phyloP scores from a whole-genome alignment of 2,888 invertebrate species.

The Xylota segnis region DNA sequence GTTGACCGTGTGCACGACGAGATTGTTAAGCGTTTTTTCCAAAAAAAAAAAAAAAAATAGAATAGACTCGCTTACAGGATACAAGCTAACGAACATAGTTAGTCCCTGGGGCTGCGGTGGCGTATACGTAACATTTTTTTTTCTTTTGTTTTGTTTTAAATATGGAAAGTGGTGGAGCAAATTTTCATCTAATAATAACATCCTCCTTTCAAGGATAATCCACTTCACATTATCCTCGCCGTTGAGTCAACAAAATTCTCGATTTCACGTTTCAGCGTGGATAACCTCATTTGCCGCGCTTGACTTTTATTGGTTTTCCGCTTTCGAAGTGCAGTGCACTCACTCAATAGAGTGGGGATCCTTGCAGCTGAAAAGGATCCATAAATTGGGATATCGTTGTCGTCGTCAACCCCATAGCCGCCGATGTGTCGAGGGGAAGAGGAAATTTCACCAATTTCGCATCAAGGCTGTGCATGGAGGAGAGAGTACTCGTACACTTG shows the following conservation, averaged over 20 bases:
- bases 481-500: not conserved
- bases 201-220: not conserved
- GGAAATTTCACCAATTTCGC: slow-evolving; percentile 30
- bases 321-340: slow-evolving; percentile 40
- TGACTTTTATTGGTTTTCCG: slow-evolving; percentile 52
- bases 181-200: not conserved
- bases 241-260: not conserved
- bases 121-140: not conserved
- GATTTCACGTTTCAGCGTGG: slow-evolving; percentile 43
- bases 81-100: not conserved
- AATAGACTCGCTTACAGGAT: not conserved
- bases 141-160: not conserved
- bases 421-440: slow-evolving; percentile 11
- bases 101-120: not conserved
- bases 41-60: not conserved
- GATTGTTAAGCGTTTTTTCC: not conserved
- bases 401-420: slow-evolving; percentile 25
- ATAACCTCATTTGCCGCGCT: slow-evolving; percentile 43
- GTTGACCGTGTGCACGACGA: not conserved
- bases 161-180: not conserved
- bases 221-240: not conserved
- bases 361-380: slow-evolving; percentile 13
- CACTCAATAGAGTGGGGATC: slow-evolving; percentile 17
- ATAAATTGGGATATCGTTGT: slow-evolving; percentile 28
- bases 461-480: not conserved